These are phyloP conservation scores for Takifugu flavidus DNA, from an alignment of 2,113 vertebrate genomes.

Conservation along the genomic window DNA sequence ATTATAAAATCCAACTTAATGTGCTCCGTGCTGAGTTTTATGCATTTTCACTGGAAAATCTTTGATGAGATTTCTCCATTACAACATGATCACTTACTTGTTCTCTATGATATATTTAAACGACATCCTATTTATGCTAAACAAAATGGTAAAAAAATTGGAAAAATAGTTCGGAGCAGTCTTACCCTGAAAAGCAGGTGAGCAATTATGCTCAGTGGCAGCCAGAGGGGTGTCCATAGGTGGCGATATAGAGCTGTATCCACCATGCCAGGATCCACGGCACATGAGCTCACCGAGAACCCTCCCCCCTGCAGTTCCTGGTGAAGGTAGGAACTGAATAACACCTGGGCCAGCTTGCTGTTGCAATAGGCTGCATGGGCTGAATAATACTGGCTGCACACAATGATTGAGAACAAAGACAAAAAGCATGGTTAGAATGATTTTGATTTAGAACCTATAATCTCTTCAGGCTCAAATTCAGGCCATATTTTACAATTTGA, in stretches of 20 bases:
- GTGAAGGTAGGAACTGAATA: constrained; percentile 85
- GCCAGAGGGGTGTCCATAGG: constrained; percentile 70
- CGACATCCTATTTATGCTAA: no score
- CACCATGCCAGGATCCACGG: constrained; percentile 89
- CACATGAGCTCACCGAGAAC: constrained; percentile 79
- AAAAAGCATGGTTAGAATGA: constrained; percentile 2
- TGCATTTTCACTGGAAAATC: neutral
- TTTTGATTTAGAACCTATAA: neutral
- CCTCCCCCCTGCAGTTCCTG: constrained; percentile 71
- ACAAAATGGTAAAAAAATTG: neutral
- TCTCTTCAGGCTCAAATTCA: no score
- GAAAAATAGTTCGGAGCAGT: neutral
- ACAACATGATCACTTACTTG: neutral
- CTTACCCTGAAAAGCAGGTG: constrained; percentile 83
- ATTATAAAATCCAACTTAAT: constrained; percentile 9
- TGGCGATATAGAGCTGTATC: constrained; percentile 83
- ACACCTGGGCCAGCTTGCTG: constrained; percentile 89
- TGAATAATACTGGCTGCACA: constrained; percentile 77
- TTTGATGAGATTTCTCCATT: neutral
- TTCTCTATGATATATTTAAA: neutral
- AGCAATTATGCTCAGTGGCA: constrained; percentile 62
- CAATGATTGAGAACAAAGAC: constrained; percentile 5
- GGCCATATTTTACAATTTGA: no score
- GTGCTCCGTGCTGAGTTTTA: neutral
- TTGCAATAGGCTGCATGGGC: constrained; percentile 84